Evolutionary conservation across 2,888 invertebrate genomes (phyloP).

Genomic region (Sphecodes monilicornis): DNA sequence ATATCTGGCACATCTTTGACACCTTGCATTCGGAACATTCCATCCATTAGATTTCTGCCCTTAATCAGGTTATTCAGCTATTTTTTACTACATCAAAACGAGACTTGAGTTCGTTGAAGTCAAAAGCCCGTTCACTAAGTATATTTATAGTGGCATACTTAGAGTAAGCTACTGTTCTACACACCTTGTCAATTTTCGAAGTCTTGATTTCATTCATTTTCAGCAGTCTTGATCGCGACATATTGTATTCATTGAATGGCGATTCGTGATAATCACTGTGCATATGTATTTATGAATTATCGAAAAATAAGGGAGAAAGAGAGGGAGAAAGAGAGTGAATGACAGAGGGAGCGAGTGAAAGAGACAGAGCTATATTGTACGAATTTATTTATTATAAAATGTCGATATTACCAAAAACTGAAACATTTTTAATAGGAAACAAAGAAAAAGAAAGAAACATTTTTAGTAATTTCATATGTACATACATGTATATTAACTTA

Average conservation of each 20-base stretch:
- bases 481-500: conserved; percentile 57
- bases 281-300: conserved; percentile 68
- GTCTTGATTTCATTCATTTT: conserved; percentile 54
- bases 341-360: conserved; percentile 37
- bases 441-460: conserved; percentile 23
- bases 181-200: conserved; percentile 44
- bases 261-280: conserved; percentile 68
- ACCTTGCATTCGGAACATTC: conserved; percentile 74
- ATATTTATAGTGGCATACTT: conserved; percentile 53
- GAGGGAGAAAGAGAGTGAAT: conserved; percentile 32
- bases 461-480: conserved; percentile 48
- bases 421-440: conserved; percentile 29
- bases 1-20: conserved; percentile 71
- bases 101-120: conserved; percentile 56
- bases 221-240: conserved; percentile 51
- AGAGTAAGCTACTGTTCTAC: conserved; percentile 56
- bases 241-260: conserved; percentile 56
- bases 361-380: conserved; percentile 60
- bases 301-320: conserved; percentile 31
- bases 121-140: conserved; percentile 43
- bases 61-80: conserved; percentile 65
- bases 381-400: conserved; percentile 70
- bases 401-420: conserved; percentile 44
- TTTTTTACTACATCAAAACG: conserved; percentile 55
- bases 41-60: conserved; percentile 74